Conservation (phyloP, 2,797 vertebrate species). For the Cyclopterus lumpus region DNA sequence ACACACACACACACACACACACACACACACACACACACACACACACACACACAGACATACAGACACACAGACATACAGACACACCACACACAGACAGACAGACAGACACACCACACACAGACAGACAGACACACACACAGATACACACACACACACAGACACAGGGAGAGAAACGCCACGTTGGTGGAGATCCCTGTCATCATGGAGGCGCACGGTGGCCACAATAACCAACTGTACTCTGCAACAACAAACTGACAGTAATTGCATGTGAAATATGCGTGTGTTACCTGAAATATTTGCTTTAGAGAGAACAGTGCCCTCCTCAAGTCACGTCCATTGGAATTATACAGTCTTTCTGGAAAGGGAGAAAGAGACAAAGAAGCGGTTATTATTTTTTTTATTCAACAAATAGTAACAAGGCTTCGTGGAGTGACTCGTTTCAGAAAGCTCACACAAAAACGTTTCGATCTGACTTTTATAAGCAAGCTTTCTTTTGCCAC, state of each 20-base stretch:
- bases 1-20: constrained; percentile 2
- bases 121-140: constrained; percentile 2
- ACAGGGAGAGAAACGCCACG: constrained; percentile 57
- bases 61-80: constrained; percentile 46
- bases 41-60: constrained; percentile 24
- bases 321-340: constrained; percentile 93
- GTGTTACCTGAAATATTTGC: constrained; percentile 95
- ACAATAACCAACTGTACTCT: constrained; percentile 59
- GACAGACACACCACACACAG: background rate
- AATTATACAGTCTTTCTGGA: constrained; percentile 95
- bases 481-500: background rate
- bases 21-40: constrained; percentile 31
- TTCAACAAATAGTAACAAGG: background rate
- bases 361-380: constrained; percentile 46
- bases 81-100: constrained; percentile 10
- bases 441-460: background rate
- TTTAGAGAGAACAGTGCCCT: constrained; percentile 96
- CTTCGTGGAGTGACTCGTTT: background rate
- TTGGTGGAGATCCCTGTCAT: constrained; percentile 66
- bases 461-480: constrained; percentile 13
- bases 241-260: constrained; percentile 59
- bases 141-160: constrained; percentile 31
- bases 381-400: constrained; percentile 4
- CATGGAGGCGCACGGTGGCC: constrained; percentile 56
- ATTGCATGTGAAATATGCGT: constrained; percentile 45